phyloP scores from a whole-genome alignment of 1,140 invertebrate species.

The Nilaparvata lugens region DNA sequence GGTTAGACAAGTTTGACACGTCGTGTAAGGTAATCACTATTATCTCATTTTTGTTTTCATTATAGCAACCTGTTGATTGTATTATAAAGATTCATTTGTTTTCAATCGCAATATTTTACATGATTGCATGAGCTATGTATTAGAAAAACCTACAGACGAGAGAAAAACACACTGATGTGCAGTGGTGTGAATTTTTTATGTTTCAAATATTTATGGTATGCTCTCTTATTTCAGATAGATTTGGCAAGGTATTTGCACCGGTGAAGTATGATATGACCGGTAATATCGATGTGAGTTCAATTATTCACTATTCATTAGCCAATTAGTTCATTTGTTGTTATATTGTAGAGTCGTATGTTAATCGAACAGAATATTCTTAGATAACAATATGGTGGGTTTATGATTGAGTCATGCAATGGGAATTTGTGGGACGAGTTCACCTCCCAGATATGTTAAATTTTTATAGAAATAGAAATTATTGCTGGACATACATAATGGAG shows the following conservation, averaged over 20 bases:
- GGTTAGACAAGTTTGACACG: not conserved
- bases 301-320: too few species aligned
- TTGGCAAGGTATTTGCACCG: slow-evolving; percentile 16
- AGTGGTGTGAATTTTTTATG: not conserved
- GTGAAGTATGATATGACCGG: slow-evolving; percentile 19
- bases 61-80: not conserved
- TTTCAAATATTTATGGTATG: not conserved
- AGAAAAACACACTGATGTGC: not conserved
- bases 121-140: not conserved
- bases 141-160: too few species aligned
- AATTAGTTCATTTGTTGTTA: too few species aligned
- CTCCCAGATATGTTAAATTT: too few species aligned
- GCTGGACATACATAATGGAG: too few species aligned
- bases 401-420: too few species aligned
- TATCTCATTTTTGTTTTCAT: not conserved
- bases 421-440: too few species aligned
- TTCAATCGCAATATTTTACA: not conserved
- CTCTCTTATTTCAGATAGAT: slow-evolving; percentile 10
- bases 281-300: slow-evolving; percentile 17
- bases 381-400: too few species aligned
- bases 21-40: not conserved
- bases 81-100: not conserved
- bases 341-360: too few species aligned
- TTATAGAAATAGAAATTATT: too few species aligned
- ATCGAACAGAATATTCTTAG: too few species aligned